Conservation (phyloP, 1,140 invertebrate genomes). For the Nymphalis io region DNA sequence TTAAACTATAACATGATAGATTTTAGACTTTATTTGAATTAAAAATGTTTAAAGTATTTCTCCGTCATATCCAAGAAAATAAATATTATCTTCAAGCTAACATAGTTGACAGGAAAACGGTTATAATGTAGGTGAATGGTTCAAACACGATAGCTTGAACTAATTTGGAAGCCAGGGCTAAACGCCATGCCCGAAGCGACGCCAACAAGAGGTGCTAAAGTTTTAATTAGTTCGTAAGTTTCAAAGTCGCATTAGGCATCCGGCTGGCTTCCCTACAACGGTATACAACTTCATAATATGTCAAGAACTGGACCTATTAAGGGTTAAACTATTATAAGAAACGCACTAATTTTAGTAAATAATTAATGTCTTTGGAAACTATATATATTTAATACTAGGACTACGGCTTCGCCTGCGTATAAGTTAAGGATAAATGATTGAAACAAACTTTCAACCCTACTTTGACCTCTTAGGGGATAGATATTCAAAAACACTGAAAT, state of each 20-base stretch:
- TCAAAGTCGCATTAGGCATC: slow-evolving; percentile 58
- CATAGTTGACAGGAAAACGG: background rate
- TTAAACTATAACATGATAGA: too few species aligned
- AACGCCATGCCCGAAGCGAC: slow-evolving; percentile 40
- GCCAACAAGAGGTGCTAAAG: slow-evolving; percentile 60
- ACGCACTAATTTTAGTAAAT: background rate
- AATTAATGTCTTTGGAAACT: too few species aligned
- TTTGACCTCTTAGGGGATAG: too few species aligned
- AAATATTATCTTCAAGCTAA: background rate
- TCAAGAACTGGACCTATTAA: background rate
- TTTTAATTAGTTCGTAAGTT: slow-evolving; percentile 68
- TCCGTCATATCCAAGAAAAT: background rate
- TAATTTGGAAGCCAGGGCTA: slow-evolving; percentile 51
- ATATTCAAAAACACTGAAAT: too few species aligned
- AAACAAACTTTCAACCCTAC: too few species aligned
- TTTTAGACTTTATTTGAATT: too few species aligned
- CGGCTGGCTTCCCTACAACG: slow-evolving; percentile 30
- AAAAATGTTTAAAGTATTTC: background rate
- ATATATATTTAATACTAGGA: too few species aligned
- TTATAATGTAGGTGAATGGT: slow-evolving; percentile 36
- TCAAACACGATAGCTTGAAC: slow-evolving; percentile 49
- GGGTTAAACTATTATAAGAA: background rate
- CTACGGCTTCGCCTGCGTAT: too few species aligned
- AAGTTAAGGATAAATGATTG: too few species aligned
- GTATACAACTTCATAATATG: slow-evolving; percentile 15